phyloP scores from a whole-genome alignment of 2,113 vertebrate genomes.

The Hydrochoerus hydrochaeris region DNA sequence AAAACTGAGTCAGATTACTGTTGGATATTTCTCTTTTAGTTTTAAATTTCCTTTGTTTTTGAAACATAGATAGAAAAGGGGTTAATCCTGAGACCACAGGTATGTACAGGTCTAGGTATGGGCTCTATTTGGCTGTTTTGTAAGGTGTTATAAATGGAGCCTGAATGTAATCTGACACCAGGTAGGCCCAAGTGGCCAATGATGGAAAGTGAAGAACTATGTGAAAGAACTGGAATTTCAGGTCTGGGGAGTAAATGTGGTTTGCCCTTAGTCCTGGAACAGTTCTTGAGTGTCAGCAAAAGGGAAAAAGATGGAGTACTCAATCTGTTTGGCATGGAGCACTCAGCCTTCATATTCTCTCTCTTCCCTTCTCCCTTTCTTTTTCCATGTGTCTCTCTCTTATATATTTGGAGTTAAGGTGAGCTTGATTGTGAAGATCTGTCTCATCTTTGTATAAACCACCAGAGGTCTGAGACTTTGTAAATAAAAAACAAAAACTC shows the following conservation, averaged over 20 bases:
- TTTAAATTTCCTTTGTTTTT: conserved; percentile 47
- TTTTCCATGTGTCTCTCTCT: background rate
- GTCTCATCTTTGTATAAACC: background rate
- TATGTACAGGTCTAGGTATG: conserved; percentile 87
- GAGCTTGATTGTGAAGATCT: conserved; percentile 64
- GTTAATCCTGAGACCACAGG: conserved; percentile 85
- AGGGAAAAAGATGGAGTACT: conserved; percentile 67
- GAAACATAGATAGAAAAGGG: conserved; percentile 59
- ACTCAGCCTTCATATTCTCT: background rate
- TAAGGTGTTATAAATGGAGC: conserved; percentile 85
- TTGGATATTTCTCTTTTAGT: conserved; percentile 50
- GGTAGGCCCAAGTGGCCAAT: conserved; percentile 79
- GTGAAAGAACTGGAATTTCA: conserved; percentile 91
- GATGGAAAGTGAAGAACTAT: conserved; percentile 86
- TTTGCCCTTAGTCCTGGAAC: conserved; percentile 67
- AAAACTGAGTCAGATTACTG: background rate
- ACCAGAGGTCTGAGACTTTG: background rate
- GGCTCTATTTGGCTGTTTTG: conserved; percentile 85
- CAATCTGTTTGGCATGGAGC: background rate
- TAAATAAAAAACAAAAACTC: background rate
- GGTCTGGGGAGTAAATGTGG: conserved; percentile 86
- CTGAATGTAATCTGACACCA: conserved; percentile 86
- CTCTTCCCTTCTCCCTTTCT: too few species aligned
- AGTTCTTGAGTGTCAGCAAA: conserved; percentile 83
- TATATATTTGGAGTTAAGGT: conserved; percentile 65